Percentiles rank a stretch among this genome's conserved stretches.
Evolutionary conservation across 2,797 vertebrate species (phyloP).

Genomic region (Sebastes nivosus): DNA sequence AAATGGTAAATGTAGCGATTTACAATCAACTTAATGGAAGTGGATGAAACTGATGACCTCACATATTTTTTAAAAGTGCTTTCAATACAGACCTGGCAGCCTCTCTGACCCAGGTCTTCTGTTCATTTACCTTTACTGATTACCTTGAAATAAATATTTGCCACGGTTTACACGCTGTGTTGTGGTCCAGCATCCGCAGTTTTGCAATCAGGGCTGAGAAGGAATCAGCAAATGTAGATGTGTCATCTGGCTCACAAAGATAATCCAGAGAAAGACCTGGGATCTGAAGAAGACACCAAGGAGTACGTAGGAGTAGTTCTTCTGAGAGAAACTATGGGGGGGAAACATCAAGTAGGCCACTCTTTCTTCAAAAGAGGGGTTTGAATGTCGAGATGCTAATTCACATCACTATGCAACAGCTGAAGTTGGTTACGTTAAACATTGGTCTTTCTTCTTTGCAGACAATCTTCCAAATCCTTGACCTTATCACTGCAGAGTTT

Average conservation of each 20-base stretch:
- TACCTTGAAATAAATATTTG: slow-evolving; percentile 73
- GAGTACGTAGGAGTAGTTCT: not conserved
- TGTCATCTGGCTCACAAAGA: slow-evolving; percentile 59
- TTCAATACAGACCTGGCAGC: slow-evolving; percentile 7
- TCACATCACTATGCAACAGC: not conserved
- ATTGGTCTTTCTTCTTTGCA: not conserved
- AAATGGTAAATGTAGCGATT: slow-evolving; percentile 2
- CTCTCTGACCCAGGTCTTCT: slow-evolving; percentile 11
- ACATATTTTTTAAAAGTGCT: not conserved
- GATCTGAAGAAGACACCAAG: not conserved
- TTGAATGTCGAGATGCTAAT: not conserved
- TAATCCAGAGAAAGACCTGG: slow-evolving; percentile 24
- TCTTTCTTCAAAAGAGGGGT: not conserved
- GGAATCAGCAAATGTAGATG: slow-evolving; percentile 61
- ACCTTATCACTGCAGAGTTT: not conserved
- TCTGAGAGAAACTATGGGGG: not conserved
- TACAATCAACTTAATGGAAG: not conserved
- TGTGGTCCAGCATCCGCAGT: slow-evolving; percentile 36
- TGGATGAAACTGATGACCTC: not conserved
- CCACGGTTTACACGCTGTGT: slow-evolving; percentile 38
- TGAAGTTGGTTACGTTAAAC: not conserved
- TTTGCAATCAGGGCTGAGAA: slow-evolving; percentile 33
- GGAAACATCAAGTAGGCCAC: not conserved
- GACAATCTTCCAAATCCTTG: not conserved
- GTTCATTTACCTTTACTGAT: slow-evolving; percentile 68